A percentile compares a stretch with the other conserved stretches of the same genome.
phyloP scores from a whole-genome alignment of 2,113 vertebrate genomes.

The Urocynchramus pylzowi region DNA sequence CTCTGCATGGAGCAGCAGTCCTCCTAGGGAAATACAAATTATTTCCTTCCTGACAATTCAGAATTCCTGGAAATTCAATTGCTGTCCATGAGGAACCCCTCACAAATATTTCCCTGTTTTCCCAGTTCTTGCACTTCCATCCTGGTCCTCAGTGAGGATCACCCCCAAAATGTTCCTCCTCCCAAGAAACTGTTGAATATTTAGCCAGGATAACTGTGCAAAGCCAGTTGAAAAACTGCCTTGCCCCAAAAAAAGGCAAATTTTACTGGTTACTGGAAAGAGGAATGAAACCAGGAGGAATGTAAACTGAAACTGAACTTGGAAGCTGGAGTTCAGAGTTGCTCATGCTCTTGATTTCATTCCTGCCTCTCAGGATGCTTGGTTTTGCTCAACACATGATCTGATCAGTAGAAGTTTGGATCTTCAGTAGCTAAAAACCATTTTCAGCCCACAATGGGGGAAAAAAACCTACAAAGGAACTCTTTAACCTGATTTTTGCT shows the following conservation, averaged over 20 bases:
- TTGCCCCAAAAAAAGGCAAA: background rate
- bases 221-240: background rate
- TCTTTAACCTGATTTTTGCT: background rate
- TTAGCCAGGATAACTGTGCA: background rate
- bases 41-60: background rate
- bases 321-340: background rate
- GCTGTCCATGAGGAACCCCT: background rate
- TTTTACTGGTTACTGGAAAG: background rate
- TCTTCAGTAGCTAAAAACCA: background rate
- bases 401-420: background rate
- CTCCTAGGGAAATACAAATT: background rate
- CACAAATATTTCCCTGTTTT: background rate
- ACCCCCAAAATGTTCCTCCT: background rate
- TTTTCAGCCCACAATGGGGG: fast-evolving
- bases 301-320: background rate
- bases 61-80: background rate
- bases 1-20: background rate
- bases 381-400: background rate
- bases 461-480: fast-evolving
- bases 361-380: background rate
- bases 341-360: background rate
- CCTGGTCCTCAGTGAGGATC: background rate
- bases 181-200: background rate
- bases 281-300: background rate
- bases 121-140: background rate